These are phyloP conservation scores for Aptenodytes forsteri DNA, from an alignment of 2,113 vertebrate genomes.

Conservation along the genomic window DNA sequence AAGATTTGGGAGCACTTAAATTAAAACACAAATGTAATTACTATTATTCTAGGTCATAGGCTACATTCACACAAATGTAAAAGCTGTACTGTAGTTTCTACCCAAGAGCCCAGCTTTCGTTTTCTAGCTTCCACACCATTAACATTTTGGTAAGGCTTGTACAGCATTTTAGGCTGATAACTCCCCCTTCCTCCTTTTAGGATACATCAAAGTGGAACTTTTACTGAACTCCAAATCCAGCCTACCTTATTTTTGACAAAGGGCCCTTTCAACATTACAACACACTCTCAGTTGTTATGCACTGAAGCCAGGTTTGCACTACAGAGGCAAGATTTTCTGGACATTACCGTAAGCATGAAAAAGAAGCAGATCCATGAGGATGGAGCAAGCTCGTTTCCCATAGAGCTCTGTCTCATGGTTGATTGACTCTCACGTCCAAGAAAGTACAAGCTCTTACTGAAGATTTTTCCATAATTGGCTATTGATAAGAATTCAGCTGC, in stretches of 20 bases:
- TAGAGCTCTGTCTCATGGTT: not conserved
- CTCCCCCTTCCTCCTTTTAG: not conserved
- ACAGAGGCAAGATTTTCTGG: not conserved
- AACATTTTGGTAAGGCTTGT: not conserved
- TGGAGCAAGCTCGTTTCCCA: not conserved
- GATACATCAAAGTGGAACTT: not conserved
- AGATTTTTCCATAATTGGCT: not conserved
- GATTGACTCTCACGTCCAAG: not conserved
- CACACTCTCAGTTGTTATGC: fast-evolving
- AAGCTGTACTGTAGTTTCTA: not conserved
- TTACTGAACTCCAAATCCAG: not conserved
- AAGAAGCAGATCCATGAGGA: not conserved
- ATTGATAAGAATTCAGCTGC: not conserved
- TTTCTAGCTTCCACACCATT: not conserved
- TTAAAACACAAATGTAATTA: not conserved
- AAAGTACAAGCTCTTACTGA: not conserved
- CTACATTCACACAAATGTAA: not conserved
- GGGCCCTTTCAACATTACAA: not conserved
- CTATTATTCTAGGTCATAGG: not conserved
- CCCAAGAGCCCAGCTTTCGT: not conserved
- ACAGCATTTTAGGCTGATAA: not conserved
- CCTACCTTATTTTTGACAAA: not conserved
- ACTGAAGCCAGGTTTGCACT: not conserved
- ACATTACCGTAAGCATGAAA: not conserved
- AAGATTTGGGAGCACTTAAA: not conserved